These are phyloP conservation scores for Clarias macrocephalus DNA, from an alignment of 2,113 vertebrate species.

Conservation along the genomic window DNA sequence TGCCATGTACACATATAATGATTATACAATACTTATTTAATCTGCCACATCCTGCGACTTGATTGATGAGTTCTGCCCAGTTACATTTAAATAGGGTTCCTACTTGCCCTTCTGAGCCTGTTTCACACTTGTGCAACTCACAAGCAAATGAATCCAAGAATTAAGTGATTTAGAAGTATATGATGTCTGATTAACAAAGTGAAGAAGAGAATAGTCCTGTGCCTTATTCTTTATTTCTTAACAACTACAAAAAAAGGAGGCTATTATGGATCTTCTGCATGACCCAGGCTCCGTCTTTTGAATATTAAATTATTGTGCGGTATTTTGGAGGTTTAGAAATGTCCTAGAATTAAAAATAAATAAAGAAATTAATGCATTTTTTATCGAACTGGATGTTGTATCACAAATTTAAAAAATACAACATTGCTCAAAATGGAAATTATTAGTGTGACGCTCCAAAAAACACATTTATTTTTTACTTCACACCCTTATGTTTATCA, in stretches of 20 bases:
- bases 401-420: background rate
- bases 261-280: background rate
- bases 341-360: background rate
- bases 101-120: background rate
- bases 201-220: background rate
- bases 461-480: background rate
- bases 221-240: background rate
- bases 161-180: background rate
- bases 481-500: background rate
- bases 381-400: background rate
- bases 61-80: conserved; percentile 66
- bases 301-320: too few species aligned
- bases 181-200: background rate
- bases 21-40: conserved; percentile 67
- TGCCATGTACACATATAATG: conserved; percentile 65
- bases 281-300: background rate
- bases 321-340: background rate
- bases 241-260: background rate
- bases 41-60: conserved; percentile 67
- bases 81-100: conserved; percentile 62
- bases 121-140: background rate
- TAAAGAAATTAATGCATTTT: background rate
- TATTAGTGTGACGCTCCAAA: background rate
- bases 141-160: background rate
- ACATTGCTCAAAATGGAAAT: background rate